Evolutionary conservation across 2,797 vertebrate species (phyloP).

Genomic region (Pseudotriccus pelzelni): DNA sequence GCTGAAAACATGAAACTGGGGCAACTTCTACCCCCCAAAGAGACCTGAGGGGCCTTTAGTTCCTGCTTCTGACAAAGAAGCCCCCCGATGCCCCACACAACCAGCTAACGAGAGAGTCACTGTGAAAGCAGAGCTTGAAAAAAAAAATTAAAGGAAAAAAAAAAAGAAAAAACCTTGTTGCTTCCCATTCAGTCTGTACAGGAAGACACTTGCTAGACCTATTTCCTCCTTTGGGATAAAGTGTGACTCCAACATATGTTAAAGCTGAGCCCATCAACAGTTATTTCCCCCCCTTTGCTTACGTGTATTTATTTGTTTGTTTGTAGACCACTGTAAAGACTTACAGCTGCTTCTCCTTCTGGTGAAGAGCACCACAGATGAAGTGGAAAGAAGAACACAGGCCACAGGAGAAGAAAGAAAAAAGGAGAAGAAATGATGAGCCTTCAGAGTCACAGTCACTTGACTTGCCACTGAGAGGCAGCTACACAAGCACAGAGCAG

Average conservation of each 20-base stretch:
- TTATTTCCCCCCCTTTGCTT: not conserved
- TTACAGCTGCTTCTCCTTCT: not conserved
- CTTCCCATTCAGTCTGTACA: slow-evolving; percentile 75
- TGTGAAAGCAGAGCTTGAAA: not conserved
- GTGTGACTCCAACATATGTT: not conserved
- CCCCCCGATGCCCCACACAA: not conserved
- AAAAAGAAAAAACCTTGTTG: not conserved
- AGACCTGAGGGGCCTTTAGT: not conserved
- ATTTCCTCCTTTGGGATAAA: slow-evolving; percentile 72
- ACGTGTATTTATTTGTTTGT: not conserved
- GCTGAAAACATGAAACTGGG: not conserved
- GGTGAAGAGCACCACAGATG: not conserved
- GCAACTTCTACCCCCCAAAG: not conserved
- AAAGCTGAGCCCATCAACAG: slow-evolving; percentile 5
- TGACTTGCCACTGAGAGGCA: slow-evolving; percentile 6
- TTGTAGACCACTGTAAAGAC: not conserved
- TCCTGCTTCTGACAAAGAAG: not conserved
- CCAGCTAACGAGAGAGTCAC: not conserved
- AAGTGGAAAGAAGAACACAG: slow-evolving; percentile 41
- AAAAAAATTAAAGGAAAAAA: not conserved
- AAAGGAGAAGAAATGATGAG: slow-evolving; percentile 57
- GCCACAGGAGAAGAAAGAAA: slow-evolving; percentile 34
- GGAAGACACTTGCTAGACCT: slow-evolving; percentile 75
- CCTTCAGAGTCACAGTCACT: slow-evolving; percentile 33
- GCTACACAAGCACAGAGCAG: not conserved